A percentile compares a stretch with the other conserved stretches of the same genome.
These are phyloP conservation scores for Nesidiocoris tenuis DNA, from an alignment of 2,888 invertebrate species.

Conservation along the genomic window DNA sequence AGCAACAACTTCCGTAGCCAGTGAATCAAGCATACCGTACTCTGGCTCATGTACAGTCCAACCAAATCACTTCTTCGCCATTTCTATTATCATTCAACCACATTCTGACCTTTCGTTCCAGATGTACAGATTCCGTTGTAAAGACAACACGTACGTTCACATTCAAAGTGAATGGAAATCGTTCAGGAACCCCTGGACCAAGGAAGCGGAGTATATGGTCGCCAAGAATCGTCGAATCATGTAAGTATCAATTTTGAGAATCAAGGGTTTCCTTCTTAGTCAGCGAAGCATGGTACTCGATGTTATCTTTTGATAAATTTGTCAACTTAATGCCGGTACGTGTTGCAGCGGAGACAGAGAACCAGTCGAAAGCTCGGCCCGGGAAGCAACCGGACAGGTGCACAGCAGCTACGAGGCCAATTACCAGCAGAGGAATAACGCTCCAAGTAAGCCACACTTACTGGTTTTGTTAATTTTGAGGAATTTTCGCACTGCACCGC, in stretches of 20 bases:
- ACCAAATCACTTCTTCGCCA: neutral
- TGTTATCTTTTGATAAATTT: too few relatives aligned
- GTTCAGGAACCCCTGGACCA: constrained; percentile 93
- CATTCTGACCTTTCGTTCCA: constrained; percentile 50
- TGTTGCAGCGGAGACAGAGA: constrained; percentile 44
- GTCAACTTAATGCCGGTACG: too few relatives aligned
- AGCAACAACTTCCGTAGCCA: too few relatives aligned
- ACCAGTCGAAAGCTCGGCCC: constrained; percentile 49
- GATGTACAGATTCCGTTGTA: constrained; percentile 76
- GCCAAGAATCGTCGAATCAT: constrained; percentile 79
- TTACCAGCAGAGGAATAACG: constrained; percentile 48
- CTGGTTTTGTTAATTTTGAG: neutral
- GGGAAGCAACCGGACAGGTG: constrained; percentile 46
- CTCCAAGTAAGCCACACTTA: constrained; percentile 45
- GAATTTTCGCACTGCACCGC: neutral
- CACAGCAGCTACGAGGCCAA: constrained; percentile 48
- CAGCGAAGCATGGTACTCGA: too few relatives aligned
- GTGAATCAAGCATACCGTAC: too few relatives aligned
- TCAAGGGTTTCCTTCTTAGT: too few relatives aligned
- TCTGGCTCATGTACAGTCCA: too few relatives aligned
- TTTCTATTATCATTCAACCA: constrained; percentile 5
- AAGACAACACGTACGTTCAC: constrained; percentile 71
- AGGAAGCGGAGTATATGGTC: constrained; percentile 87
- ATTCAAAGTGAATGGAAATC: constrained; percentile 84
- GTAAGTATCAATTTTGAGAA: constrained; percentile 60